Evolutionary conservation across 2,888 invertebrate species (phyloP), one percentile per base, ranked within the genome.

Genomic region (Ophioninae sp.): DNA sequence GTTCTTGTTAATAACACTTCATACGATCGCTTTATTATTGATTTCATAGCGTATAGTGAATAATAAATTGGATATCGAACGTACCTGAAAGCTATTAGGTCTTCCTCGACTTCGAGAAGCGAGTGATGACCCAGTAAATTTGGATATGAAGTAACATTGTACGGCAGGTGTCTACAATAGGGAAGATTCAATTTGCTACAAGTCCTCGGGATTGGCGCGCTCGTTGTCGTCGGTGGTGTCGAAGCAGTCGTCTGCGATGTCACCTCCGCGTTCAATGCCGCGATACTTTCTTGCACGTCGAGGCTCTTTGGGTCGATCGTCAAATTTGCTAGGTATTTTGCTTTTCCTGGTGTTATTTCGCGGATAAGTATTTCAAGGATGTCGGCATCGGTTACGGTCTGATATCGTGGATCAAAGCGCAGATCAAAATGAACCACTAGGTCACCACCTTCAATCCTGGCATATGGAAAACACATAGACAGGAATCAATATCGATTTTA

Each of bases 401-500:
- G 95, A 74, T 91, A 92, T 84, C 96, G 95, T 0, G 97, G 96
- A 93, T 98, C 97, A 89, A 98, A 97, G 77, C 96, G 96, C 76
- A 98, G 94, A 90, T 97, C 97, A 91, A 98, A 98, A 91, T 97
- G 97, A 0, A 98, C 96, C 69, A 96, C 95, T 75, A 97, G 94
- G 84, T 97, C 96, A 80, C 95, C 95, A 59, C 95, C 95, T 89
- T 96, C 96, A 79, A 94, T 94, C 44, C 96, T 96, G 91, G 13
- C 85, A 87, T 78, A 72, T 21, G 82, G 37, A 78, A 73, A 64
- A 30, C 23, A 82, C 41, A 44, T n/a, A 17, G 7, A 50, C 20
- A 0, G 30, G 30, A 30, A 23, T 50, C 7, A 50, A 41, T 41
- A 8, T 41, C 8, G 7, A 17, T 50, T 10, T 10, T 17, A 3